phyloP scores from a whole-genome alignment of 2,113 vertebrate species.

The Onychostoma macrolepis region DNA sequence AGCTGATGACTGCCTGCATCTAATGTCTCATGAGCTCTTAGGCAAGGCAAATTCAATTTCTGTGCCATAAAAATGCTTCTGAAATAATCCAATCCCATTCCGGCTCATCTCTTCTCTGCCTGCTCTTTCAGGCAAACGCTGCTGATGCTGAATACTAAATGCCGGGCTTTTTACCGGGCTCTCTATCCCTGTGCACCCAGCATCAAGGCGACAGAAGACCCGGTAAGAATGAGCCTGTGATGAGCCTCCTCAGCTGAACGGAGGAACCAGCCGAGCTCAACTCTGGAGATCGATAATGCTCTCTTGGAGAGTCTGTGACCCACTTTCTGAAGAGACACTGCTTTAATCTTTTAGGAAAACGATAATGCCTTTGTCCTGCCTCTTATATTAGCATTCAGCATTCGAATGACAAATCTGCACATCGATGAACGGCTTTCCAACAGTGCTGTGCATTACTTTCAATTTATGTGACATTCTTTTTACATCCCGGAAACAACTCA shows the following conservation, averaged over 20 bases:
- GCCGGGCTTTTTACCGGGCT: not conserved
- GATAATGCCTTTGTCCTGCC: not conserved
- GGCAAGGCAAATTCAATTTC: constrained; percentile 54
- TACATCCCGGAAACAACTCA: not conserved
- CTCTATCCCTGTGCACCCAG: not conserved
- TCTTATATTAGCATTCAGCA: constrained; percentile 5
- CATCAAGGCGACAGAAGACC: constrained; percentile 18
- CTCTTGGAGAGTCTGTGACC: constrained; percentile 24
- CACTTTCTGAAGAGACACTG: constrained; percentile 18
- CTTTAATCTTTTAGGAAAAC: constrained; percentile 26
- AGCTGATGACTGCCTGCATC: constrained; percentile 41
- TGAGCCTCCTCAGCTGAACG: constrained; percentile 42
- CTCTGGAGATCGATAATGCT: constrained; percentile 48
- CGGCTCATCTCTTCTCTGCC: constrained; percentile 23
- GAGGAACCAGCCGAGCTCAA: not conserved
- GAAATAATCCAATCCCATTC: constrained; percentile 55
- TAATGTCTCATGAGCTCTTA: constrained; percentile 50
- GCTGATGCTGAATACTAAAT: constrained; percentile 32
- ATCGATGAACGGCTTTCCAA: not conserved
- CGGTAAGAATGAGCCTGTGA: constrained; percentile 22
- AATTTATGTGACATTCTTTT: not conserved
- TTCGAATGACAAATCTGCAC: not conserved
- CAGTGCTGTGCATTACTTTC: not conserved
- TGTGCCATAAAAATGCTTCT: constrained; percentile 52
- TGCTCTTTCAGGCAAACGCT: constrained; percentile 41